Evolutionary conservation across 2,797 vertebrate genomes (phyloP), one percentile per base, ranked within the genome.

Genomic region (Tenualosa ilisha): DNA sequence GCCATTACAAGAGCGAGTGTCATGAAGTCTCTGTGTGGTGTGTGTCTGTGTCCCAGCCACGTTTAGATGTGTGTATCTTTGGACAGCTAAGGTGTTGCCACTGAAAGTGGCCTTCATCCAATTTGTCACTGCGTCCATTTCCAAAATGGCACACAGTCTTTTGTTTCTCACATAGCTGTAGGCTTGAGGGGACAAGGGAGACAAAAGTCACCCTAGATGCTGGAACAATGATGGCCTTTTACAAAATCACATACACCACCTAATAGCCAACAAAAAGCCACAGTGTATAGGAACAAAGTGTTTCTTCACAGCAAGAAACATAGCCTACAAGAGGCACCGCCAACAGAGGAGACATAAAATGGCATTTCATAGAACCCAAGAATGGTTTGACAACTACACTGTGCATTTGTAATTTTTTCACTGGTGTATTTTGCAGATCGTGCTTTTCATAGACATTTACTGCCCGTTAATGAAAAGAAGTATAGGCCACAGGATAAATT

Each of bases 201-300:
- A 79, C 72, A 79, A 46, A 79, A 79, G 72, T 40, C 15, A 75
- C 6, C 31, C 68, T 40, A 40, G 31, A 75, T 75, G 37, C 68
- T 75, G 37, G 37, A 40, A 79, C 72, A 79, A 79, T 79, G 40
- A 46, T 20, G 72, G 72, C 37, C 37, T 79, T 79, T 43, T 46
- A 46, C 37, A 43, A 5, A 8, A 79, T 9, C 40, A 7, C 37
- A 79, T 26, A 68, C 37, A 46, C 40, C 40, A 79, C 37, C 31
- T 20, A 40, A 40, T 17, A 40, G 6, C 68, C 72, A 79, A 79
- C 72, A 79, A 46, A 63, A 43, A 79, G 37, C 40, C 40, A 79
- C 17, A 79, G 15, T 79, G 68, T 75, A 75, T 31, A 49, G 72
- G 68, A 79, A 79, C 72, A 79, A 79, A 79, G 72, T 79, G 40